These are phyloP conservation scores for Heliothis subflexa DNA, from an alignment of 1,140 invertebrate genomes.

Conservation along the genomic window DNA sequence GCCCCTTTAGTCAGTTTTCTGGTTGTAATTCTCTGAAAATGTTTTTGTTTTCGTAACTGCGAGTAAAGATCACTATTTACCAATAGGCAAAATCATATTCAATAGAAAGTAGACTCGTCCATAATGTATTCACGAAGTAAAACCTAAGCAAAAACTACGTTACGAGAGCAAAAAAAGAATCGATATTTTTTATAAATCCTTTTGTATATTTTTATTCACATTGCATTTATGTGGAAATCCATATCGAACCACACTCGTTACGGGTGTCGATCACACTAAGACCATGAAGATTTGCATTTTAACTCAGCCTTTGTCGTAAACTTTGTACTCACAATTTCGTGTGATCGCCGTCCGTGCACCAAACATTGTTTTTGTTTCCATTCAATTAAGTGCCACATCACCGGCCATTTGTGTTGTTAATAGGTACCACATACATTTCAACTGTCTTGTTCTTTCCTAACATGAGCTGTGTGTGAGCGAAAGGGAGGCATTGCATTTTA, in stretches of 20 bases:
- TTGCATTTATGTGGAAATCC: conserved; percentile 39
- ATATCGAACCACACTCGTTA: conserved; percentile 22
- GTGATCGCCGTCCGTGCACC: conserved; percentile 14
- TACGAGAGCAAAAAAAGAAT: conserved; percentile 31
- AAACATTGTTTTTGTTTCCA: conserved; percentile 30
- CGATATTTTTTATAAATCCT: not conserved
- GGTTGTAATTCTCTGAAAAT: not conserved
- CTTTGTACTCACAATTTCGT: not conserved
- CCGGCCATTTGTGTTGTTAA: conserved; percentile 19
- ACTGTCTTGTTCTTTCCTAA: conserved; percentile 39
- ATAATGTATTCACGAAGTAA: not conserved
- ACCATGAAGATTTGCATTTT: conserved; percentile 29
- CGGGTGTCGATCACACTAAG: conserved; percentile 32
- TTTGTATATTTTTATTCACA: conserved; percentile 33
- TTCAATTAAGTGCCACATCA: conserved; percentile 32
- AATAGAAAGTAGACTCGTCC: not conserved
- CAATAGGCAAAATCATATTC: not conserved
- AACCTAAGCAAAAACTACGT: not conserved
- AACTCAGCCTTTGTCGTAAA: not conserved
- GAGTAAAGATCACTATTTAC: not conserved
- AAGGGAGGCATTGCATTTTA: conserved; percentile 78
- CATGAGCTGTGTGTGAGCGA: conserved; percentile 57
- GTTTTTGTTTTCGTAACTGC: conserved; percentile 26
- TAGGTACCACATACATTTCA: conserved; percentile 40
- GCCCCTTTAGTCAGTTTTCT: conserved; percentile 11